Evolutionary conservation across 2,888 invertebrate species (phyloP), one percentile per base, ranked within the genome.

Genomic region (Barypeithes pellucidus): DNA sequence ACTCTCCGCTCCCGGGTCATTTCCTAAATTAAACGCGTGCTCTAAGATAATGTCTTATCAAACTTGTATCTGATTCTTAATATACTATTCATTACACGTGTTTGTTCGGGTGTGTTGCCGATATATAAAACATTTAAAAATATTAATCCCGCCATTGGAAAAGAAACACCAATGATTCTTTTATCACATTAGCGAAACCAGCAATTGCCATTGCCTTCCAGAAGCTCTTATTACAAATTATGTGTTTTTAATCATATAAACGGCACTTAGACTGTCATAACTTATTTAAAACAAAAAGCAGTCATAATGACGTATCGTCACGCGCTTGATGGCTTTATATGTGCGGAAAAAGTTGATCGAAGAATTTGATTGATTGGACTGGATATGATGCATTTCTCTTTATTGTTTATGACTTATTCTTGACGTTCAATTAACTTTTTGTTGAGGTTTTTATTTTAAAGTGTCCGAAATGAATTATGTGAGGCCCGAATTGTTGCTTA

Each of bases 281-380:
- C 50, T 67, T 57, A 60, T 67, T 75, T 74, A 57, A 76, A 74
- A 69, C 72, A 70, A 76, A 77, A 79, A 79, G 77, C 60, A 63
- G 73, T 77, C 75, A 77, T 79, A 81, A 77, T 79, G 79, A 79
- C 80, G 80, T 81, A 81, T 80, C 76, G 78, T 79, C 80, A 79
- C 79, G 79, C 79, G 68, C 24, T 62, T 77, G 76, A 79, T 75
- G 78, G 76, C 79, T 78, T 73, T 54, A 75, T 78, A 52, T 20
- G 57, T 59, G 43, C 66, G 72, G 66, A 77, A 76, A 79, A 77
- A 78, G 70, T 70, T 71, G 77, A 76, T 75, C 77, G 72, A 76
- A 76, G 75, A 76, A 76, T 76, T 77, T 80, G 81, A 81, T 81
- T 81, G 81, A 81, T 81, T 79, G 79, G 75, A 75, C 78, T 76